These are phyloP conservation scores for Setophaga kirtlandii DNA, from an alignment of 2,113 vertebrate species.

Conservation along the genomic window DNA sequence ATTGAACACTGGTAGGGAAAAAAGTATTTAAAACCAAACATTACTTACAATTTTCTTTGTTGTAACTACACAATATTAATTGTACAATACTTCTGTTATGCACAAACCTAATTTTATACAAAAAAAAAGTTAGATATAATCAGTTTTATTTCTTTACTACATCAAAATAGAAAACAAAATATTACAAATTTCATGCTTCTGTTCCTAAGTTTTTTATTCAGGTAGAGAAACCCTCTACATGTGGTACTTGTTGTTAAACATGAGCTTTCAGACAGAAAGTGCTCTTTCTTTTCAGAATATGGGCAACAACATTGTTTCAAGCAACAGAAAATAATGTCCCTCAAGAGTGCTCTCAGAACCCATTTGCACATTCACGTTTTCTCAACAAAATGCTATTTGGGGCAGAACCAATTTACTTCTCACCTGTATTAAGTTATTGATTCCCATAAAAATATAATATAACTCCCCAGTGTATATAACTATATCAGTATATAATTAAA, in stretches of 20 bases:
- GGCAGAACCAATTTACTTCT: constrained; percentile 25
- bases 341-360: neutral
- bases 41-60: neutral
- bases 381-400: constrained; percentile 8
- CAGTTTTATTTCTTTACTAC: neutral
- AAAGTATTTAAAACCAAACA: neutral
- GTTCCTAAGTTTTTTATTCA: neutral
- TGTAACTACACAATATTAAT: neutral
- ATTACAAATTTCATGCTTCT: neutral
- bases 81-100: neutral
- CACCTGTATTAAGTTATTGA: neutral
- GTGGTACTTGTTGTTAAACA: neutral
- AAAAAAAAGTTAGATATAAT: neutral
- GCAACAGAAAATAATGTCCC: neutral
- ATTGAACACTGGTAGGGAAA: neutral
- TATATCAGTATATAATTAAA: neutral
- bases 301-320: neutral
- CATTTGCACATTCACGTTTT: constrained; percentile 10
- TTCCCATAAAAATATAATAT: neutral
- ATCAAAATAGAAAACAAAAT: neutral
- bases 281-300: neutral
- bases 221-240: neutral
- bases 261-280: neutral
- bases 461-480: neutral
- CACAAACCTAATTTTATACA: neutral